Evolutionary conservation across 2,888 invertebrate genomes (phyloP).

Genomic region (Eupithecia subumbrata): DNA sequence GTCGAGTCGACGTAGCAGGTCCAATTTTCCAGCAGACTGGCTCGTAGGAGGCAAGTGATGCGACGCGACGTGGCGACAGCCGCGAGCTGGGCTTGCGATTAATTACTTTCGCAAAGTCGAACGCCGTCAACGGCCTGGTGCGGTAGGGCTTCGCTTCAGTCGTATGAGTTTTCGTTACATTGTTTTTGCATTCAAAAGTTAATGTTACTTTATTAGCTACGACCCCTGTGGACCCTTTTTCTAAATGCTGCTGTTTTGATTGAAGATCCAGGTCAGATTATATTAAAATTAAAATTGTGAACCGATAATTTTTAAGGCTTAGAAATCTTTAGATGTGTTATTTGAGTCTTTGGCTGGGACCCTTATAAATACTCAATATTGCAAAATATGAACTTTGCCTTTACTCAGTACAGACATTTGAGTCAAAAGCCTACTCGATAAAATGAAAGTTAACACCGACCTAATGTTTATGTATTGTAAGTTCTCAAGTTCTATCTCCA

Average conservation of each 20-base stretch:
- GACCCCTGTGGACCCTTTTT: slow-evolving; percentile 41
- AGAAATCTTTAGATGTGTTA: not conserved
- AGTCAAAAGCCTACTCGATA: not conserved
- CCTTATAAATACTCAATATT: not conserved
- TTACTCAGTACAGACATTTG: not conserved
- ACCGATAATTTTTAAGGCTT: not conserved
- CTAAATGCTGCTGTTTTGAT: slow-evolving; percentile 10
- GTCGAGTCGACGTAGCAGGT: slow-evolving; percentile 66
- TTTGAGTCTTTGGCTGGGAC: not conserved
- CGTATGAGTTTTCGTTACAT: slow-evolving; percentile 66
- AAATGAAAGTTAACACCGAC: not conserved
- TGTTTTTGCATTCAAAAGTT: slow-evolving; percentile 59
- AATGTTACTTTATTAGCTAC: slow-evolving; percentile 51
- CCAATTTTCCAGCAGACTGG: slow-evolving; percentile 78
- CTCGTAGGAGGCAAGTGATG: slow-evolving; percentile 66
- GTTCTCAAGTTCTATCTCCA: not conserved
- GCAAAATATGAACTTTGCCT: not conserved
- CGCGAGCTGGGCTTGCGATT: slow-evolving; percentile 66
- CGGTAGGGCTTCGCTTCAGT: slow-evolving; percentile 69
- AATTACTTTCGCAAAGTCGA: slow-evolving; percentile 76
- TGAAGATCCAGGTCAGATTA: not conserved
- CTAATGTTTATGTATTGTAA: not conserved
- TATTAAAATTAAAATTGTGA: not conserved
- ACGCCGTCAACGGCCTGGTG: slow-evolving; percentile 56
- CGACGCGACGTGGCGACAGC: slow-evolving; percentile 77